These are phyloP conservation scores for Patiria pectinifera DNA, from an alignment of 53 echinoderm and acorn worm species.

Conservation along the genomic window DNA sequence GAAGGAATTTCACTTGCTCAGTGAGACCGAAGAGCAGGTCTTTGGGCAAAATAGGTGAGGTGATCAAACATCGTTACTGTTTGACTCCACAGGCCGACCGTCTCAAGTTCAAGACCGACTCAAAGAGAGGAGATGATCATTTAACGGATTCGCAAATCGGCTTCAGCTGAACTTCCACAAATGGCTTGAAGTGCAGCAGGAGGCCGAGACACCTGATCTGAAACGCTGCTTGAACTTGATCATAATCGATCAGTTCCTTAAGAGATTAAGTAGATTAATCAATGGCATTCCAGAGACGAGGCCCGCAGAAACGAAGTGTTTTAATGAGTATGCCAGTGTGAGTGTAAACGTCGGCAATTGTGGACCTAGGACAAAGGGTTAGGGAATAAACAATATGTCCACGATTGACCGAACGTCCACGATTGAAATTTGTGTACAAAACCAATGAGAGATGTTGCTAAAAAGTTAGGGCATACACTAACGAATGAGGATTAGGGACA, in stretches of 20 bases:
- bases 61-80: not conserved
- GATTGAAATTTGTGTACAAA: too few species aligned
- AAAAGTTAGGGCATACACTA: too few species aligned
- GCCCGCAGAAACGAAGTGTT: too few species aligned
- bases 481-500: too few species aligned
- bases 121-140: not conserved
- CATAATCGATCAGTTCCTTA: not conserved
- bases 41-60: not conserved
- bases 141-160: slow-evolving; percentile 14
- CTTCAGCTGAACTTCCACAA: slow-evolving; percentile 1
- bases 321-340: too few species aligned
- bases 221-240: slow-evolving; percentile 1
- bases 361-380: too few species aligned
- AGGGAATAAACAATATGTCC: too few species aligned
- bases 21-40: slow-evolving; percentile 5
- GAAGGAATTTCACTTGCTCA: not conserved
- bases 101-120: slow-evolving; percentile 6
- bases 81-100: not conserved
- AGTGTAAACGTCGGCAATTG: too few species aligned
- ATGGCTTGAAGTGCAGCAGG: slow-evolving; percentile 1
- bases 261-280: too few species aligned
- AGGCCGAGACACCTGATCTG: not conserved
- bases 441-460: too few species aligned
- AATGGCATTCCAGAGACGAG: too few species aligned
- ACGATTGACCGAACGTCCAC: too few species aligned